Base-by-base conservation (phyloP, 1,140 invertebrate genomes). In the Streblospio benedicti region DNA sequence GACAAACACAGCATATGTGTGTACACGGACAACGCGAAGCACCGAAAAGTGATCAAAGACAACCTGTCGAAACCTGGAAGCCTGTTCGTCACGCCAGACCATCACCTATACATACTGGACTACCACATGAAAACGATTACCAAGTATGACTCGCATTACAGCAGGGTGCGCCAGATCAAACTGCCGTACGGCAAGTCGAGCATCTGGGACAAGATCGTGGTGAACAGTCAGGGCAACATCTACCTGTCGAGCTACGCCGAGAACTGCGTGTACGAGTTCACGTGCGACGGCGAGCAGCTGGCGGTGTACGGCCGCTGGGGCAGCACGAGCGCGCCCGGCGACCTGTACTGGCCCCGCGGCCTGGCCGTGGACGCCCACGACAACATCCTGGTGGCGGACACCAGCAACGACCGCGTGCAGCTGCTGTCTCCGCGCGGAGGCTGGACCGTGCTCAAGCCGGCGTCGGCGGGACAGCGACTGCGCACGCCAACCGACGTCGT, bases 381-480 rank as follows among this genome's bases (percentile, higher is more conserved):
- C 53, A 56, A 56, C 35, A 9, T 56, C 35, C 35, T 56, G n/a
- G 23, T 56, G n/a, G 53, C 53, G 33, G 53, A 56, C 53, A 56
- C 53, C 1, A 35, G 43, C 12, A 56, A 56, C 53, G 43, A 30
- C 25, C 31, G 53, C 5, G 18, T 56, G 1, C 53, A 56, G 53
- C 25, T 56, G 53, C 31, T 56, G 4, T 25, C 53, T 2, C 53
- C 53, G 20, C n/a, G 30, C 20, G 53, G 53, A 23, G 20, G 33
- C 3, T 56, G 53, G 53, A 38, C 53, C 3, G 31, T 56, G 53
- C 53, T 56, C 32, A 3, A 31, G 33, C n/a, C n/a, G n/a, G n/a
- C 38, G 12, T 23, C 31, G 43, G 53, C 35, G 4, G 53, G 53
- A 20, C 20, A 38, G n/a, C 20, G 18, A 6, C 5, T 41, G 18